phyloP scores from a whole-genome alignment of 2,797 vertebrate genomes.

The Eurystomus glaucurus region DNA sequence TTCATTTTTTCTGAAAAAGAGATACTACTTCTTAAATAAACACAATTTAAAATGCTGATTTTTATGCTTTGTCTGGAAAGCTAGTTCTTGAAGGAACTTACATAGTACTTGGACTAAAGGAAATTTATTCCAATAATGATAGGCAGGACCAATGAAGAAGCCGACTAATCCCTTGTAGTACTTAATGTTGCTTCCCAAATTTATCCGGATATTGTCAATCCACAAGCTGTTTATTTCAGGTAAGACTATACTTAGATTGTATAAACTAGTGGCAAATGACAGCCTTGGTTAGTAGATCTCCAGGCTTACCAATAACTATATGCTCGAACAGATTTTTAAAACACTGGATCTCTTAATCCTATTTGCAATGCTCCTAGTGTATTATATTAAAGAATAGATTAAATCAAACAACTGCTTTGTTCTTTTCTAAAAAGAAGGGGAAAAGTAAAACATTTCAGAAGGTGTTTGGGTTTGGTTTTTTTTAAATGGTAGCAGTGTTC shows the following conservation, averaged over 20 bases:
- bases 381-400: neutral
- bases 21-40: neutral
- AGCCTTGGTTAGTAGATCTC: neutral
- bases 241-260: neutral
- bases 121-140: neutral
- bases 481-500: neutral
- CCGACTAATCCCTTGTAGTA: neutral
- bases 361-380: neutral
- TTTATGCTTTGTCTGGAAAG: neutral
- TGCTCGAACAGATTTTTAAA: neutral
- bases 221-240: neutral
- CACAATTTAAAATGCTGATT: neutral
- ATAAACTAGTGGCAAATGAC: neutral
- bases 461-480: neutral
- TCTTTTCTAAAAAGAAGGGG: neutral
- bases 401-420: neutral
- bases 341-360: neutral
- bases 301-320: neutral
- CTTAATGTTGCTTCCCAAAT: neutral
- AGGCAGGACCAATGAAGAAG: neutral
- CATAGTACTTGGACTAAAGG: neutral
- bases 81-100: neutral
- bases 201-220: neutral
- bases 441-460: neutral
- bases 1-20: neutral